Conservation (phyloP, 1,140 invertebrate species). For the Drosophila triauraria region DNA sequence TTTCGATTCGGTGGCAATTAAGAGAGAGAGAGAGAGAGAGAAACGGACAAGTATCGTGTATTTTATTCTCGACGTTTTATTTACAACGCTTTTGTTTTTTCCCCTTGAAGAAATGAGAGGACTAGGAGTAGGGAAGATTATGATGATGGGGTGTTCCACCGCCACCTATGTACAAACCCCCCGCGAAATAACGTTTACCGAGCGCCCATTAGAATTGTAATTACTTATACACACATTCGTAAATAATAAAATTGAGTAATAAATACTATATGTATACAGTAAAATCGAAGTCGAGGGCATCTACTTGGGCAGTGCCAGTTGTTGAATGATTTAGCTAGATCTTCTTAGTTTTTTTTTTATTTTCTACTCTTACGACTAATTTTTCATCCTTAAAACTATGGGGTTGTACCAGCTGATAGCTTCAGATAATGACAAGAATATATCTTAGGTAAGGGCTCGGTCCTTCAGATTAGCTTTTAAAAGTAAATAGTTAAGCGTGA, state of each 20-base stretch:
- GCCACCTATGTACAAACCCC: conserved; percentile 68
- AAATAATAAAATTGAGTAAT: conserved; percentile 80
- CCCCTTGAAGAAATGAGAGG: conserved; percentile 33
- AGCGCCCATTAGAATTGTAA: conserved; percentile 79
- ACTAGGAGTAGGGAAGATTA: conserved; percentile 39
- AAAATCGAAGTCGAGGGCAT: neutral
- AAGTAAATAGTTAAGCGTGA: neutral
- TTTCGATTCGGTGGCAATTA: conserved; percentile 31
- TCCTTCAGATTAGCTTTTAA: too few species aligned
- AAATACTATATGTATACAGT: conserved; percentile 64
- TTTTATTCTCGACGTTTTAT: conserved; percentile 56
- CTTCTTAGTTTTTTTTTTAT: neutral
- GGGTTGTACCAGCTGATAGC: neutral
- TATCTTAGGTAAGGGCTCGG: neutral
- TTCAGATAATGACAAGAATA: neutral
- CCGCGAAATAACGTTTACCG: conserved; percentile 66
- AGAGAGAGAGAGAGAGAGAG: conserved; percentile 28
- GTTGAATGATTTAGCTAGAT: neutral
- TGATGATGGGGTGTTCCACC: conserved; percentile 59
- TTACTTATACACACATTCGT: conserved; percentile 81
- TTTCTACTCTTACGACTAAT: neutral
- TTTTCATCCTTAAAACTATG: neutral
- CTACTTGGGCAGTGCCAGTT: neutral
- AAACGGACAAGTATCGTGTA: conserved; percentile 59
- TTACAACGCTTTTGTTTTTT: conserved; percentile 47